Conservation (phyloP, 2,113 vertebrate genomes). For the Nicator chloris region DNA sequence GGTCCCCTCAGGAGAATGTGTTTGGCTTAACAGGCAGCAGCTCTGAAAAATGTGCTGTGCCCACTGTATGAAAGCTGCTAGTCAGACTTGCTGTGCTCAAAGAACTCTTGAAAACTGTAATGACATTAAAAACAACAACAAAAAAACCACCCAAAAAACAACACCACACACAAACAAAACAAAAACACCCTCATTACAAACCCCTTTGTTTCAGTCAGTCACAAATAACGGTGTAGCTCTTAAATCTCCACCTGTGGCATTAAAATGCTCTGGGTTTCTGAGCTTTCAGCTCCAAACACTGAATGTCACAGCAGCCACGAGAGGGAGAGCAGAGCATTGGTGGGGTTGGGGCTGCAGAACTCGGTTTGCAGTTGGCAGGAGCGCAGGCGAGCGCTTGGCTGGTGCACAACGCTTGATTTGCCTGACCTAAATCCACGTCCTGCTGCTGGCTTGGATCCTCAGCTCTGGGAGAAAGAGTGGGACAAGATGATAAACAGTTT, state of each 20-base stretch:
- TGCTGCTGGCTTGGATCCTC: neutral
- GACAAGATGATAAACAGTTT: neutral
- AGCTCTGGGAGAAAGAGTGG: neutral
- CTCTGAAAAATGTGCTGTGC: neutral
- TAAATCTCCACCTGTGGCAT: neutral
- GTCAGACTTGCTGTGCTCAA: neutral
- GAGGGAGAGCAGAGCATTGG: neutral
- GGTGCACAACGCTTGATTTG: neutral
- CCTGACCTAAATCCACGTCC: slow-evolving; percentile 42
- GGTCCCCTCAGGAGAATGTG: neutral
- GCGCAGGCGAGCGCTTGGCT: neutral
- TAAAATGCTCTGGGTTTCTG: neutral
- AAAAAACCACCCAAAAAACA: neutral
- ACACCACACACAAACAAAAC: neutral
- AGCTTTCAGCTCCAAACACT: neutral
- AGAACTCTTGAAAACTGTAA: neutral
- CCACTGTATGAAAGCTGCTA: neutral
- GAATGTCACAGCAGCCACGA: neutral
- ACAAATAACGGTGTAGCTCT: neutral
- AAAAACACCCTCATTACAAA: neutral
- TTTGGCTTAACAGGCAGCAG: neutral
- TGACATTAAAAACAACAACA: too few relatives aligned
- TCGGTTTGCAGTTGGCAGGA: neutral
- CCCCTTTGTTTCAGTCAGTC: neutral
- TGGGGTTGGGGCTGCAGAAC: neutral